These are phyloP conservation scores for Trichonephila clavipes DNA, from an alignment of 1,140 invertebrate species.

Conservation along the genomic window DNA sequence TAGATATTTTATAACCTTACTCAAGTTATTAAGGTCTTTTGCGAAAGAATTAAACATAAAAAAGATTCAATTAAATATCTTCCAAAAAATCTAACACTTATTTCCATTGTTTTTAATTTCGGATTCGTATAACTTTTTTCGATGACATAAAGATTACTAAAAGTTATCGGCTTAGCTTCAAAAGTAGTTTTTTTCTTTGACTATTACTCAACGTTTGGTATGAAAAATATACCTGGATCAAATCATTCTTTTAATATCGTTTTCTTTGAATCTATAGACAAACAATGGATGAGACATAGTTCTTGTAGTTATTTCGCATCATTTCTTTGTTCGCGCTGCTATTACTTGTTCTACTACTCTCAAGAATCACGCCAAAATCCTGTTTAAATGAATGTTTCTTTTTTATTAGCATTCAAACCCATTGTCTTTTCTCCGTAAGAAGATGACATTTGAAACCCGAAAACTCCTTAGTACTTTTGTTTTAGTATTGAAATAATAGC, in stretches of 20 bases:
- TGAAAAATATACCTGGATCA: neutral
- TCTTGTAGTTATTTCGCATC: slow-evolving; percentile 28
- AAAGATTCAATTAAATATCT: too few relatives aligned
- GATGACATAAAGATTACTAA: neutral
- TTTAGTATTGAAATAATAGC: neutral
- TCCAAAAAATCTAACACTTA: too few relatives aligned
- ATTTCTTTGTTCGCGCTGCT: slow-evolving; percentile 14
- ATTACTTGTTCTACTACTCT: neutral
- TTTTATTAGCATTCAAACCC: neutral
- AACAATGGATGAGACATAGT: slow-evolving; percentile 31
- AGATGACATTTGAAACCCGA: neutral
- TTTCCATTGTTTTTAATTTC: neutral
- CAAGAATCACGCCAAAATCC: neutral
- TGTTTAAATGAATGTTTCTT: slow-evolving; percentile 20
- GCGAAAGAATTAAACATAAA: too few relatives aligned
- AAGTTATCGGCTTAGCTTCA: neutral
- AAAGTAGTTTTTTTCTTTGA: neutral
- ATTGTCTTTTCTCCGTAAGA: slow-evolving; percentile 1
- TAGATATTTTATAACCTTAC: too few relatives aligned
- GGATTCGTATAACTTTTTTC: neutral
- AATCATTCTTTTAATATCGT: slow-evolving; percentile 3
- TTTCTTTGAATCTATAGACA: neutral
- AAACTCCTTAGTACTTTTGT: neutral
- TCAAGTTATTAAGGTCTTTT: too few relatives aligned
- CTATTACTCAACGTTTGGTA: neutral